Base-by-base conservation (phyloP, 1,140 invertebrate genomes). In the Tigriopus japonicus region DNA sequence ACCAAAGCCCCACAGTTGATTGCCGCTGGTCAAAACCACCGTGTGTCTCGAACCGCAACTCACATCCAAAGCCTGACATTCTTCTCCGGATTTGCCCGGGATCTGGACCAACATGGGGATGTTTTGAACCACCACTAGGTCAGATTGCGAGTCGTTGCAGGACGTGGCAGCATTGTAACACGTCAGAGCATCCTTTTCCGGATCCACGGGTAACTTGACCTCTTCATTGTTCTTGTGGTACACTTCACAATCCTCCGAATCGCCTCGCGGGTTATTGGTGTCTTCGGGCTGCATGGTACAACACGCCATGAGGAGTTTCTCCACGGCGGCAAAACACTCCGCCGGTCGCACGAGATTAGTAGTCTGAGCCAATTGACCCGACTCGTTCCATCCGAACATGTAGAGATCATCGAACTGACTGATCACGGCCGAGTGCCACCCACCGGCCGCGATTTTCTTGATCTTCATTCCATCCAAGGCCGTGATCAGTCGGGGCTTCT, bases 351-450 rank as follows among this genome's bases (percentile, higher is more conserved):
- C 59, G 7, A 61, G 28, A 40, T 61, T 61, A 1, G 59, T 67
- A 13, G 69, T 67, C 1, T 73, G 59, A 40, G 73, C 74, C 5
- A 75, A 65, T 64, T 75, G 74, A 13, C 73, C 74, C 66, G 68
- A 70, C 64, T 74, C 73, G 65, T 75, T 75, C 74, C 74, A 75
- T 13, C 74, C 74, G 71, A 73, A 75, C 23, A 69, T 66, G 63
- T 75, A 75, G 0, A 74, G 28, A 64, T 74, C 72, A 42, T 72
- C 73, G 23, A 19, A 52, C 49, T 51, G 21, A 12, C 59, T 62
- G 21, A 75, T 51, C 15, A 69, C 71, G 41, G 67, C 62, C 10
- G 71, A 72, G 65, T 75, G 73, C 73, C 73, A 75, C 6, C 73
- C 73, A 45, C 73, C 73, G 55, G 71, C 68, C 64, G 67, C 66